Evolutionary conservation across 2,113 vertebrate genomes (phyloP).

Genomic region (Apteryx mantelli): DNA sequence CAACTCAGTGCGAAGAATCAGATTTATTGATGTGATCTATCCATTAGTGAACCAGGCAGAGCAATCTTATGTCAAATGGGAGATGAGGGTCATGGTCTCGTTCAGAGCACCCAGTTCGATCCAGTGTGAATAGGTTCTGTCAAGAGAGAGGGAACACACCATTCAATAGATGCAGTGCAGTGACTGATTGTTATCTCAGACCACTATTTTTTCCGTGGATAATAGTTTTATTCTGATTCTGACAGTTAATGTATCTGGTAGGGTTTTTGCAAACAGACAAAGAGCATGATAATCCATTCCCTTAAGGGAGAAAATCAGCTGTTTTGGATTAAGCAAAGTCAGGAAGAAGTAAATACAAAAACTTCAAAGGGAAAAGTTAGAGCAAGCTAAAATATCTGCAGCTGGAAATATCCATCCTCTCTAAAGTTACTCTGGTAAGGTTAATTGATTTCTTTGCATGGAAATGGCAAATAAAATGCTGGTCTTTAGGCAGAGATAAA

Average conservation of each 20-base stretch:
- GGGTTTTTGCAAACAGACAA: neutral
- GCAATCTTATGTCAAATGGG: conserved; percentile 19
- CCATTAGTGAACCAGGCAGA: conserved; percentile 32
- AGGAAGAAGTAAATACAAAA: neutral
- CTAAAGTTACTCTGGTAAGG: neutral
- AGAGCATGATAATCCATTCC: neutral
- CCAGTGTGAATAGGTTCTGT: neutral
- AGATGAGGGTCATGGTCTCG: conserved; percentile 21
- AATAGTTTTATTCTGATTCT: neutral
- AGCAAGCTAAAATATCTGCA: neutral
- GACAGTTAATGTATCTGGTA: neutral
- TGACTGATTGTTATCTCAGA: neutral
- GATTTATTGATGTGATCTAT: conserved; percentile 58
- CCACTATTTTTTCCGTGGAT: neutral
- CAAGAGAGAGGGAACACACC: neutral
- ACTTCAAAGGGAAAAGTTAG: neutral
- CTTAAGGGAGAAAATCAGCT: neutral
- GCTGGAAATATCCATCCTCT: neutral
- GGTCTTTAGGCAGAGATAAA: neutral
- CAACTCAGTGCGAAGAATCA: neutral
- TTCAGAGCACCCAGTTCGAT: neutral
- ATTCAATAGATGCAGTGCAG: neutral
- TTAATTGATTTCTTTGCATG: neutral
- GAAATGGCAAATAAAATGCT: neutral
- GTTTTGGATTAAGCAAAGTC: neutral